phyloP scores from a whole-genome alignment of 2,888 invertebrate genomes.

The Saturnia japonica region DNA sequence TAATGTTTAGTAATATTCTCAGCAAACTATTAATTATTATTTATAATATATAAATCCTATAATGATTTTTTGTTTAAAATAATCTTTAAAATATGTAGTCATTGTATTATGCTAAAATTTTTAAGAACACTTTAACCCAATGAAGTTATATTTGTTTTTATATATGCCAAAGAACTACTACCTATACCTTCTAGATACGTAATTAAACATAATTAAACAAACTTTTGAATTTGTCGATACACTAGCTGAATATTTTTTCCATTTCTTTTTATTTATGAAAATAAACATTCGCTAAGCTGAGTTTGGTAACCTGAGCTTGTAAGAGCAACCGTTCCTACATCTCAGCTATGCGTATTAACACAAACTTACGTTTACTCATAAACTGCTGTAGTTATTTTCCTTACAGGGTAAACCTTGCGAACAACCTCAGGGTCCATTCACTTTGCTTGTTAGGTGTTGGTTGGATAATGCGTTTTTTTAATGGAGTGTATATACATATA shows the following conservation, averaged over 20 bases:
- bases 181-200: too few relatives aligned
- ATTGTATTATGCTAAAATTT: not conserved
- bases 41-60: not conserved
- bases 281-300: too few relatives aligned
- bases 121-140: not conserved
- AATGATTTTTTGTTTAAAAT: not conserved
- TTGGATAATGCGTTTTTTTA: slow-evolving; percentile 46
- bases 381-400: slow-evolving; percentile 54
- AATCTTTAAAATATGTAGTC: not conserved
- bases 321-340: slow-evolving; percentile 40
- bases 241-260: not conserved
- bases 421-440: slow-evolving; percentile 46
- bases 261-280: not conserved
- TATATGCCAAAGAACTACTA: too few relatives aligned
- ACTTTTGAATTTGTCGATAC: not conserved
- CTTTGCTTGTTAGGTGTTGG: slow-evolving; percentile 47
- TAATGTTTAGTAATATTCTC: too few relatives aligned
- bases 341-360: slow-evolving; percentile 49
- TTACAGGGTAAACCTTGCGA: slow-evolving; percentile 44
- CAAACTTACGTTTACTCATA: slow-evolving; percentile 52
- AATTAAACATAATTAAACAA: too few relatives aligned
- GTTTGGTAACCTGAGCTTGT: slow-evolving; percentile 22
- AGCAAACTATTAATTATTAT: not conserved
- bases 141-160: too few relatives aligned
- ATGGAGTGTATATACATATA: too few relatives aligned